phyloP scores from a whole-genome alignment of 2,888 invertebrate species.

The Hyles lineata region DNA sequence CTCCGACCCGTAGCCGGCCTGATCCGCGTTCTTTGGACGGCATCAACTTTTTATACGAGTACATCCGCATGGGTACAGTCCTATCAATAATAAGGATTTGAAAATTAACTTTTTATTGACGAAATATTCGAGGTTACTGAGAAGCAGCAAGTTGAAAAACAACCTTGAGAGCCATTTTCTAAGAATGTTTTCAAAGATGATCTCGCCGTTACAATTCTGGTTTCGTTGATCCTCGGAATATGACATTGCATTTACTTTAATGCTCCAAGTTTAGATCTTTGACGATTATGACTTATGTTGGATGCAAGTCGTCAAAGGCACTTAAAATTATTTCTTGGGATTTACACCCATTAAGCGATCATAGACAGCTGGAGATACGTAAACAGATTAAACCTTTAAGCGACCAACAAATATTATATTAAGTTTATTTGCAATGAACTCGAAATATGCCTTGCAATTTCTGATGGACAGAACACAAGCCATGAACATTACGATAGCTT shows the following conservation, averaged over 20 bases:
- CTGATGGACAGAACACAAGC: no score
- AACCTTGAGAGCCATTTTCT: background rate
- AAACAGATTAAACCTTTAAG: no score
- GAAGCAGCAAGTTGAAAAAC: constrained; percentile 25
- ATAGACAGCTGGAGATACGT: no score
- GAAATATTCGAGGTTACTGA: constrained; percentile 27
- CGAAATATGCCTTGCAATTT: no score
- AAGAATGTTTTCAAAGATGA: constrained; percentile 22
- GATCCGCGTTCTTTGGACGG: constrained; percentile 80
- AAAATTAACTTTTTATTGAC: constrained; percentile 54
- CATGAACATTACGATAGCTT: no score
- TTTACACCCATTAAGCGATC: no score
- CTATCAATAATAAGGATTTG: constrained; percentile 73
- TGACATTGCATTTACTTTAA: background rate
- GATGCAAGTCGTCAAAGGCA: background rate
- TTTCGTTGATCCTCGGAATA: constrained; percentile 13
- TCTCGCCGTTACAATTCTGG: constrained; percentile 14
- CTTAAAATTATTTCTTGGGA: no score
- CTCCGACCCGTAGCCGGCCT: constrained; percentile 58
- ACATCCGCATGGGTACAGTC: constrained; percentile 70
- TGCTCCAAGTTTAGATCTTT: background rate
- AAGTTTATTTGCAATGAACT: no score
- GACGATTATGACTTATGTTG: background rate
- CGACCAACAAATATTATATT: no score
- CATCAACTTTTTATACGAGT: constrained; percentile 79